Conservation (phyloP, 2,888 invertebrate species). For the Chaetoderma sp. region DNA sequence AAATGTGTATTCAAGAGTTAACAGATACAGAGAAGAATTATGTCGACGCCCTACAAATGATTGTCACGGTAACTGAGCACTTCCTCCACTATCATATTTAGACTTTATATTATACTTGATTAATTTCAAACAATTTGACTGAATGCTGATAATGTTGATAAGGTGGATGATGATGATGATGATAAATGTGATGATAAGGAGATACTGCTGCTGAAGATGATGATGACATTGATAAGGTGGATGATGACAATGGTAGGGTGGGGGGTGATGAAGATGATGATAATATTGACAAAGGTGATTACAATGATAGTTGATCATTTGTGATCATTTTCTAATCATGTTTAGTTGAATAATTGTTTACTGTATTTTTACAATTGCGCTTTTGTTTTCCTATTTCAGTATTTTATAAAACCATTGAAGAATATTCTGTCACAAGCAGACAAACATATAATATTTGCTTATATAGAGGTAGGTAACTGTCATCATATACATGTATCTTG, state of each 20-base stretch:
- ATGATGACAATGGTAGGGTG: too few relatives aligned
- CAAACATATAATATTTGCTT: constrained; percentile 85
- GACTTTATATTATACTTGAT: neutral
- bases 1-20: constrained; percentile 84
- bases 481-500: too few relatives aligned
- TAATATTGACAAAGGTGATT: too few relatives aligned
- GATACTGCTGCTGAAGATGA: too few relatives aligned
- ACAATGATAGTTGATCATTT: too few relatives aligned
- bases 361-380: too few relatives aligned
- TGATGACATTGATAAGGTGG: too few relatives aligned
- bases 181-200: too few relatives aligned
- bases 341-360: too few relatives aligned
- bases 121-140: neutral
- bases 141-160: neutral
- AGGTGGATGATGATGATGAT: too few relatives aligned
- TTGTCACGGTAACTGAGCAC: constrained; percentile 50
- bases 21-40: constrained; percentile 98
- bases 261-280: too few relatives aligned
- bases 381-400: constrained; percentile 70
- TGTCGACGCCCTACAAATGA: constrained; percentile 88
- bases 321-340: too few relatives aligned
- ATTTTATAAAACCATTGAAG: constrained; percentile 73
- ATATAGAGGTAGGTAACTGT: constrained; percentile 83
- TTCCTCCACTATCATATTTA: neutral
- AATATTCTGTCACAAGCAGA: constrained; percentile 81